Base-by-base conservation (phyloP, 92 coral and sea anemone genomes). In the Porites lobata region DNA sequence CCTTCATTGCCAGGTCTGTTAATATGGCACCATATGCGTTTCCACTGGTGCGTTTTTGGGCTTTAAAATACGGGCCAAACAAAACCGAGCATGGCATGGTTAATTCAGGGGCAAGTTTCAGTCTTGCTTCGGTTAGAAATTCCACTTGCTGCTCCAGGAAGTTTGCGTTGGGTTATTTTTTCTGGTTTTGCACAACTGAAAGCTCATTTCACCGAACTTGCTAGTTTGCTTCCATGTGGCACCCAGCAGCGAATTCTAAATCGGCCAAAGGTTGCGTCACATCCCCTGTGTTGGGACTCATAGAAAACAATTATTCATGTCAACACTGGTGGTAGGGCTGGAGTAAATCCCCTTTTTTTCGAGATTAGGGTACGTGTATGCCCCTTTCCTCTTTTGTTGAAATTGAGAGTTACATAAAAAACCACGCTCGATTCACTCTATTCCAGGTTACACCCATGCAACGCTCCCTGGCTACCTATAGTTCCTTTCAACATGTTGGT, bases 31-130 rank as follows among this genome's bases (percentile, higher is more conserved):
- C 91, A 81, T 93, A 90, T 1, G 93, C 87, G 64, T 93, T 93
- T 38, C 96, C 93, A 70, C 90, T 93, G 32, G 77, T 84, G 8
- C 96, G 84, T 79, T 90, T 91, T 87, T 94, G 94, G 24, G 91
- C 96, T 69, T 85, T 91, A 15, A 82, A 61, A 65, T 92, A 92
- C 12, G 94, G 92, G 8, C 97, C 95, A 89, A 94, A 94, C 77
- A 94, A 51, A 38, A 65, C 87, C 95, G 1, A 94, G 51, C 95
- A 92, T 92, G 0, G 77, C 86, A 62, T 68, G 84, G 82, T 88
- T 90, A 75, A 94, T 19, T 92, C 84, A 0, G 93, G 91, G 2
- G 92, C 72, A 1, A 93, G 94, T 72, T 72, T 88, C 79, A 91
- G 82, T 76, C 91, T 76, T 0, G 85, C 92, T 15, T 91, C 93